Evolutionary conservation across 30 jellyfish, hydroid and myxozoan genomes (phyloP), one percentile per base, ranked within the genome.

Genomic region (Hydractinia echinata): DNA sequence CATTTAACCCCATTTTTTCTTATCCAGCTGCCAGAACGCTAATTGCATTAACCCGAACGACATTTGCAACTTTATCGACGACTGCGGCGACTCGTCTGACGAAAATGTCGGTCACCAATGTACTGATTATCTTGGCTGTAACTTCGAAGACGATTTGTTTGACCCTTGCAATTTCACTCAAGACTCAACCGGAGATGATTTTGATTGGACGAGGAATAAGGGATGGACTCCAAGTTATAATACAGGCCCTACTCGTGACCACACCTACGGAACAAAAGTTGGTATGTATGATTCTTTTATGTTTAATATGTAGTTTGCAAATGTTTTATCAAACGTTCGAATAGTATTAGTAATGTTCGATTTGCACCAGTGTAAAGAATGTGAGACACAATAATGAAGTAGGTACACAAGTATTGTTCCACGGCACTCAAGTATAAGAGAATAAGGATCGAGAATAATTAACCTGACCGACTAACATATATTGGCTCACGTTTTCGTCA

Each of bases 181-280:
- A 64, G 94, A 91, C 4, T 88, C 81, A 19, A 89, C 76, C 84
- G 10, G 61, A 7, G 99, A 94, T 67, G 96, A 94, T 67, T 94
- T 94, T 80, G 95, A 94, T 66, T 94, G 99, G 99, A 82, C 89
- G 10, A 49, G 87, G 53, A 77, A 88, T 84, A 51, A 72, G 5
- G 96, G 95, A 5, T 85, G 89, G 72, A 88, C 99, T 10, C 93
- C 97, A 8, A 61, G 95, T 9, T 89, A 89, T 20, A 94, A 94
- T 67, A 88, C 97, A 51, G 99, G 99, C 54, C 99, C 99, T 51
- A 87, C 96, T 5, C 79, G 97, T 67, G 99, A 94, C 68, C 99
- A 94, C 87, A 94, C 99, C 44, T 85, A 81, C 55, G 99, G 99
- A 61, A 89, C 95, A 4, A 48, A 90, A 14, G 39, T 52, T 3